Base-by-base conservation (phyloP, 1,140 invertebrate genomes). In the Drosophila busckii region DNA sequence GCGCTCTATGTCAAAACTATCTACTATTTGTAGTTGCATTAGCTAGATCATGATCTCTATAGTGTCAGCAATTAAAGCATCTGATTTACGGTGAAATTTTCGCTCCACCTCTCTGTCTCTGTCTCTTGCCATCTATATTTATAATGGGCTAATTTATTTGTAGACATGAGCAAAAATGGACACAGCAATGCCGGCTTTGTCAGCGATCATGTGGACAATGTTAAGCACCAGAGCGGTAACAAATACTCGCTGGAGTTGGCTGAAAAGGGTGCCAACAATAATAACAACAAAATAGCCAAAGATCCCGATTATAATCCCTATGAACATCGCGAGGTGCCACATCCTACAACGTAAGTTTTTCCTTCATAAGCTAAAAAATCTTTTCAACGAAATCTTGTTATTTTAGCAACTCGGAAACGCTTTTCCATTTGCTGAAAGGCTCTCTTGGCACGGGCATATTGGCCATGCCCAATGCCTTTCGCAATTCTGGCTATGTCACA, bases 371-470 rank as follows among this genome's bases (percentile, higher is more conserved):
- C 16, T 1, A 35, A 12, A 10, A 6, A 22, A 16, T 3, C 5
- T 15, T 29, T 26, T 4, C n/a, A 10, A 32, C 12, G n/a, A n/a
- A n/a, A n/a, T n/a, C n/a, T n/a, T n/a, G n/a, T n/a, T n/a, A n/a
- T n/a, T 88, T 7, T 70, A 95, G 94, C 38, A 94, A 94, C 87
- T 88, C 88, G 16, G 94, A 95, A 50, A 96, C 94, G 0, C 88
- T 96, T 59, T 91, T 95, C 59, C 94, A 96, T 84, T 86, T 96
- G 55, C 84, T 96, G 10, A 96, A 96, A 76, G 94, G 94, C 13
- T 96, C 95, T 76, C 90, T 97, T 42, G 96, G 96, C 3, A 97
- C 96, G 0, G 96, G 96, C 3, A 94, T 97, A 31, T 84, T 97
- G 34, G 95, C 96, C 9, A 96, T 97, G 94, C 94, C 96, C 2